Evolutionary conservation across 2,888 invertebrate genomes (phyloP).

Genomic region (Morpho achilles): DNA sequence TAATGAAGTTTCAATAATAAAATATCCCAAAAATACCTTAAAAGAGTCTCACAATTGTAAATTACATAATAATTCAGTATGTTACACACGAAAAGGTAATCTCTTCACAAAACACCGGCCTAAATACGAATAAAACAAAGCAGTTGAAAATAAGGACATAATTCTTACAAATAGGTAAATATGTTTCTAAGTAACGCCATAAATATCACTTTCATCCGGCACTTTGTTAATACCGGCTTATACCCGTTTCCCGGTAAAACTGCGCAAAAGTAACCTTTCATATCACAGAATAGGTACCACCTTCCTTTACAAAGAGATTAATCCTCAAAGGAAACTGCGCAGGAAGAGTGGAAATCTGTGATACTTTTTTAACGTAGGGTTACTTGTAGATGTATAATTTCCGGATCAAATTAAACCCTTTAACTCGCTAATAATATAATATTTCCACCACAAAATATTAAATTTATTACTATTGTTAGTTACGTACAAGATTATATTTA

Average conservation of each 20-base stretch:
- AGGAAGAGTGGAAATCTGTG: neutral
- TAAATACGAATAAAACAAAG: conserved; percentile 9
- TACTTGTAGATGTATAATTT: no score
- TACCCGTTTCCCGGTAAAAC: conserved; percentile 10
- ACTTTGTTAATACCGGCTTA: conserved; percentile 18
- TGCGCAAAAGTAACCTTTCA: conserved; percentile 18
- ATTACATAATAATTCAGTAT: no score
- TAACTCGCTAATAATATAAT: no score
- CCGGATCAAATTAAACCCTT: no score
- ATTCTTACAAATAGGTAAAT: conserved; percentile 19
- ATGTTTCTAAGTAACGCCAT: conserved; percentile 20
- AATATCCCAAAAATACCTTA: no score
- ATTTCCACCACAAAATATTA: no score
- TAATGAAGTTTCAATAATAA: no score
- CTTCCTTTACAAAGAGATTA: conserved; percentile 18
- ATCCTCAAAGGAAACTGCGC: conserved; percentile 13
- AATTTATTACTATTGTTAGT: no score
- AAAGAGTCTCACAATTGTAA: no score
- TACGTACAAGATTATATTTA: no score
- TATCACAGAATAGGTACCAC: conserved; percentile 7
- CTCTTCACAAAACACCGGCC: conserved; percentile 5
- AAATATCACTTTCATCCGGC: conserved; percentile 20
- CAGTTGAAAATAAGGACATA: conserved; percentile 8
- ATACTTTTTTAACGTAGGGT: neutral
- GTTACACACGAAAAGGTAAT: neutral